A percentile compares a stretch with the other conserved stretches of the same genome.
These are phyloP conservation scores for Mus spretus DNA, from an alignment of 2,797 vertebrate species.

Conservation along the genomic window DNA sequence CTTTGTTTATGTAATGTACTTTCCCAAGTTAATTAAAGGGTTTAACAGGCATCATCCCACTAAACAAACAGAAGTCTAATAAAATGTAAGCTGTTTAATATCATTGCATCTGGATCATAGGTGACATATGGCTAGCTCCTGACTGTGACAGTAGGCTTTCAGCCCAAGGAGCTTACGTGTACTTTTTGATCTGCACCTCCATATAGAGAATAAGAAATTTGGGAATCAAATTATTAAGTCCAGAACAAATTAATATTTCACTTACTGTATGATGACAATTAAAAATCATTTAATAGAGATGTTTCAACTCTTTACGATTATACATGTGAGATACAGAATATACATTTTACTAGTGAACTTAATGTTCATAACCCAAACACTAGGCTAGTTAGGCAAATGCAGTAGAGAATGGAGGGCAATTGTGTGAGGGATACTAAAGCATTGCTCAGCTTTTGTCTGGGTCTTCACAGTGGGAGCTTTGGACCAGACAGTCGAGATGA, in stretches of 20 bases:
- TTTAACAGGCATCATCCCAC: slow-evolving; percentile 55
- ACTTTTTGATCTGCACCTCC: not conserved
- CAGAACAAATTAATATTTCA: not conserved
- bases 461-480: slow-evolving; percentile 46
- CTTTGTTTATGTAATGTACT: slow-evolving; percentile 61
- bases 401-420: not conserved
- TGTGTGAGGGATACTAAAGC: slow-evolving; percentile 13
- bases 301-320: not conserved
- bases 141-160: not conserved
- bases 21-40: slow-evolving; percentile 64
- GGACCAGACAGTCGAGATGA: slow-evolving; percentile 20
- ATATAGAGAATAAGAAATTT: not conserved
- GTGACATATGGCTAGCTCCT: slow-evolving; percentile 1
- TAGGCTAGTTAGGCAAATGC: slow-evolving; percentile 3
- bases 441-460: slow-evolving; percentile 32
- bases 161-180: not conserved
- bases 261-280: slow-evolving; percentile 47
- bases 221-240: slow-evolving; percentile 8
- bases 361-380: slow-evolving; percentile 1
- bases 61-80: slow-evolving; percentile 66
- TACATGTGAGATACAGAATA: not conserved
- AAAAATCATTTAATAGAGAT: slow-evolving; percentile 28
- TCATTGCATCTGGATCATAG: slow-evolving; percentile 14
- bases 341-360: slow-evolving; percentile 9
- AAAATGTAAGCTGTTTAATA: slow-evolving; percentile 42